Conservation (phyloP, 2,888 invertebrate genomes). For the Dastarcus helophoroides region DNA sequence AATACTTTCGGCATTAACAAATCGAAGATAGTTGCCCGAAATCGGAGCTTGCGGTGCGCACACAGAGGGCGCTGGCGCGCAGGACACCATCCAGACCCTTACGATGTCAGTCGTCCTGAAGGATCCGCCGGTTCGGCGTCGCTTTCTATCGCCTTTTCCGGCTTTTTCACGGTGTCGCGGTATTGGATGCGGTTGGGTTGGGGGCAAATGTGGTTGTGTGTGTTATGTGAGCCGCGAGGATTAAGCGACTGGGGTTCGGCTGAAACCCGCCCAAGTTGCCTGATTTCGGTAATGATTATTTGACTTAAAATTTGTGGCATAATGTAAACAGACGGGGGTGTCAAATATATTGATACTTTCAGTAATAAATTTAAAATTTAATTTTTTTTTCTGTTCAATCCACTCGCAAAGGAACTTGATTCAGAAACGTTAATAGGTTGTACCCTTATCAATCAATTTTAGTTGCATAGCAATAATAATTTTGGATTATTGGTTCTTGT, state of each 20-base stretch:
- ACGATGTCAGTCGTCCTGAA: conserved; percentile 37
- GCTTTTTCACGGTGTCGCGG: not conserved
- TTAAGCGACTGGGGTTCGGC: not conserved
- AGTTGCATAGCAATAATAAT: no score
- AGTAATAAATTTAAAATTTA: no score
- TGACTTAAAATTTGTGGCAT: no score
- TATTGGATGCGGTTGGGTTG: not conserved
- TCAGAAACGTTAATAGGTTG: no score
- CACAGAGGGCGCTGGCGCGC: conserved; percentile 37
- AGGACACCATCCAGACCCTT: conserved; percentile 37
- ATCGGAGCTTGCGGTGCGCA: conserved; percentile 41
- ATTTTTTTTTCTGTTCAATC: no score
- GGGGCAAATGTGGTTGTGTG: not conserved
- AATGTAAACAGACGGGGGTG: no score
- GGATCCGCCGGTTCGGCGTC: conserved; percentile 18
- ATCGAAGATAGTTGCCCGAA: conserved; percentile 32
- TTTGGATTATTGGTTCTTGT: no score
- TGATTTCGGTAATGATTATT: no score
- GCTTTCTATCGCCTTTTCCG: conserved; percentile 6
- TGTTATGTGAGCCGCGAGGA: not conserved
- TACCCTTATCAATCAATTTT: no score
- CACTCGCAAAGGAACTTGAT: no score
- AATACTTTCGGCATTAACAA: conserved; percentile 29
- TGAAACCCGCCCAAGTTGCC: no score
- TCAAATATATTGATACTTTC: no score